phyloP scores from a whole-genome alignment of 1,140 invertebrate genomes.

The Aphaenogaster rudis region DNA sequence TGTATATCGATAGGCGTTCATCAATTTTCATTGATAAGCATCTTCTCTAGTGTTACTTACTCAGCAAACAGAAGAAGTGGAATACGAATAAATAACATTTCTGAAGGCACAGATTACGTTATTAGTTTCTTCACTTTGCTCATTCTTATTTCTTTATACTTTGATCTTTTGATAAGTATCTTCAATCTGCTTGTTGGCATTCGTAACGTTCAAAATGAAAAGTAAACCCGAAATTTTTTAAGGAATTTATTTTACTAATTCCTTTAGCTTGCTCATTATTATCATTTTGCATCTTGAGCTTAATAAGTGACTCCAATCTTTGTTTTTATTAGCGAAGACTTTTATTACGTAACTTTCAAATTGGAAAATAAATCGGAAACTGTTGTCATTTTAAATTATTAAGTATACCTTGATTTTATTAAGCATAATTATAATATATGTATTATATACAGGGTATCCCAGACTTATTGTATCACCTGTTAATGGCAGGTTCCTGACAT shows the following conservation, averaged over 20 bases:
- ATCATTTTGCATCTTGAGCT: not conserved
- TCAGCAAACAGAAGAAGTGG: not conserved
- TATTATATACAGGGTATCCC: no score
- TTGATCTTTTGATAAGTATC: not conserved
- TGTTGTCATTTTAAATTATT: not conserved
- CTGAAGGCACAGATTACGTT: not conserved
- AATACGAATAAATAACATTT: not conserved
- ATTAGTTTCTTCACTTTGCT: not conserved
- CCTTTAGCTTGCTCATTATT: not conserved
- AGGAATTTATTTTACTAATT: not conserved
- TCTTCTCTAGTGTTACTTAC: not conserved
- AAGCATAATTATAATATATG: no score
- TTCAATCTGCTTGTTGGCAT: not conserved
- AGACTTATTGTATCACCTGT: no score
- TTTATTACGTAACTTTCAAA: not conserved
- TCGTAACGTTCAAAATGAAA: not conserved
- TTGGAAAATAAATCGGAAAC: not conserved
- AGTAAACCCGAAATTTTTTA: not conserved
- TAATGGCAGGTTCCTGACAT: no score
- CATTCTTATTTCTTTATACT: not conserved
- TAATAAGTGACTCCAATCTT: not conserved
- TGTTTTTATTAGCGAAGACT: not conserved
- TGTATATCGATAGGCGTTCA: not conserved
- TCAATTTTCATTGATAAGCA: slow-evolving; percentile 10
- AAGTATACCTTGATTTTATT: not conserved